A percentile compares a stretch with the other conserved stretches of the same genome.
Evolutionary conservation across 2,113 vertebrate genomes (phyloP).

Genomic region (Typhlomys cinereus): DNA sequence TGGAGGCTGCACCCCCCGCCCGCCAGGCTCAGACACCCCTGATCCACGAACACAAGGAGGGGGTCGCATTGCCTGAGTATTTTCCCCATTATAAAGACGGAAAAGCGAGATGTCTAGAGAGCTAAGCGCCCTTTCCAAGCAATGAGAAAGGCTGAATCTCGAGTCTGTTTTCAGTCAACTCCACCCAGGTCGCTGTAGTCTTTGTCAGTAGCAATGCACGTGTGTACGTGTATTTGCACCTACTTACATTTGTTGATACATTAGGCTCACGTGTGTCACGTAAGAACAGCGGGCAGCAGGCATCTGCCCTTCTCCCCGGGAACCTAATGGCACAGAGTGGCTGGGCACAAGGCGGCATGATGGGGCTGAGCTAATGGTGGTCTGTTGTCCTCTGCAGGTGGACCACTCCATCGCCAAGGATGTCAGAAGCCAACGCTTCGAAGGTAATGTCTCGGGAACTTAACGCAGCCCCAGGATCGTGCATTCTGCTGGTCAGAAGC

Average conservation of each 20-base stretch:
- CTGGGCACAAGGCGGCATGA: background rate
- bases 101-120: background rate
- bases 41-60: no score
- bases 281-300: background rate
- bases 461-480: background rate
- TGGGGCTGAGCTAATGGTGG: background rate
- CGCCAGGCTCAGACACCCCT: no score
- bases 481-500: background rate
- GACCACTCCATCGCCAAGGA: slow-evolving; percentile 2
- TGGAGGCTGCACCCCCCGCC: no score
- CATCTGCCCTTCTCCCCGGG: background rate
- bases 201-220: accelerated
- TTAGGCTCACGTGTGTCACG: no score
- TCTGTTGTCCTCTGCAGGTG: slow-evolving; percentile 44
- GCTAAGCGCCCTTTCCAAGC: background rate
- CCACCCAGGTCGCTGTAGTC: accelerated
- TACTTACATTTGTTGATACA: accelerated
- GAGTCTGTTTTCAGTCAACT: background rate
- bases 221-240: accelerated
- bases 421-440: background rate
- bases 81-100: background rate
- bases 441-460: slow-evolving; percentile 57
- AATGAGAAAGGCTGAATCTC: background rate
- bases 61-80: no score
- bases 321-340: background rate